Evolutionary conservation across 2,113 vertebrate genomes (phyloP), one percentile per base, ranked within the genome.

Genomic region (Varanus komodoensis): DNA sequence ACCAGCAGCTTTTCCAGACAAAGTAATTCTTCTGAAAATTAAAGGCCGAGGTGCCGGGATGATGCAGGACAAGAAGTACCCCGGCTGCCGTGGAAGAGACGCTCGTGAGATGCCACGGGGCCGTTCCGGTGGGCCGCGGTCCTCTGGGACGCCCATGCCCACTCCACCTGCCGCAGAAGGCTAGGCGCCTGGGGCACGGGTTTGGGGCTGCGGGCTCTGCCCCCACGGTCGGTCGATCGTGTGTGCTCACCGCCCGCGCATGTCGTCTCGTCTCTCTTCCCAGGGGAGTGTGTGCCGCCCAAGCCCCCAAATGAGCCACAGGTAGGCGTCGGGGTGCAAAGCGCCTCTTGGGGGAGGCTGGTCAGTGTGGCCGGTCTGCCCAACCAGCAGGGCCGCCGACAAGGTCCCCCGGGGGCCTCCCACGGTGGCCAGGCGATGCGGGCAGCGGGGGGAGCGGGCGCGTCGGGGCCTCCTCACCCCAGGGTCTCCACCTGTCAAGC

Each of bases 241-340:
- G 90, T 44, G 75, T 0, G 0, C 25, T 15, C 38, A 4, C 12
- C 54, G 11, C 11, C 48, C 25, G 6, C 9, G 86, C 19, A 12
- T 17, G 1, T 38, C 89, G 86, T 88, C 64, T 57, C 90, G 82
- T 74, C 68, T 91, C 92, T 57, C 93, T 93, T 73, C 44, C 38
- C 92, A 98, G 97, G 97, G 82, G 98, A 99, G 89, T 99, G 99
- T 87, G n/a, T 98, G 73, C 98, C 98, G 38, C 89, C 85, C 71
- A 67, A 86, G 14, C 12, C 89, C 19, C 29, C 17, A 52, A 9
- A 11, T 27, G 4, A 7, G 3, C 11, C 81, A 0, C 0, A 93
- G 92, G 97, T 97, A 87, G 96, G 97, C 93, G 61, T 19, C 17
- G 2, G 3, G 21, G 61, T 64, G 17, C 3, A 64, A 64, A 64